Evolutionary conservation across 2,113 vertebrate genomes (phyloP).

Genomic region (Cathartes aura): DNA sequence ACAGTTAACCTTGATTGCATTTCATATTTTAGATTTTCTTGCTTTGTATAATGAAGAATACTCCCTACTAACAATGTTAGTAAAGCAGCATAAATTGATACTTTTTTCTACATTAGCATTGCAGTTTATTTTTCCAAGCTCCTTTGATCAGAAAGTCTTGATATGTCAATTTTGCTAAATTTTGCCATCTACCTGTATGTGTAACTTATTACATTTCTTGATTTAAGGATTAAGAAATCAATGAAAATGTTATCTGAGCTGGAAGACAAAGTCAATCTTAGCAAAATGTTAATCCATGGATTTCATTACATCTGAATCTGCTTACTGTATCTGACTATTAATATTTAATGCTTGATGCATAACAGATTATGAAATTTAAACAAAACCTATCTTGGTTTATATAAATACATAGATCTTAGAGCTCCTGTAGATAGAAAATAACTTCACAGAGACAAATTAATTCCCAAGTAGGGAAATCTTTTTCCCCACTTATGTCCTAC

Average conservation of each 20-base stretch:
- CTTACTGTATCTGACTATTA: slow-evolving; percentile 12
- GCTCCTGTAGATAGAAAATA: neutral
- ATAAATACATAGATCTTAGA: slow-evolving; percentile 17
- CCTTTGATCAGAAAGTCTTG: slow-evolving; percentile 10
- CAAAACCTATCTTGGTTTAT: neutral
- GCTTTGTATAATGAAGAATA: slow-evolving; percentile 19
- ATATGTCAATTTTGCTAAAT: slow-evolving; percentile 30
- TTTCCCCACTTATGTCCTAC: neutral
- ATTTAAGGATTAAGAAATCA: slow-evolving; percentile 54
- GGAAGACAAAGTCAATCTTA: slow-evolving; percentile 20
- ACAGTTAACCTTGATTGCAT: slow-evolving; percentile 28
- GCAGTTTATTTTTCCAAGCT: neutral
- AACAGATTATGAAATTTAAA: slow-evolving; percentile 18
- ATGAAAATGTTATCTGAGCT: slow-evolving; percentile 4
- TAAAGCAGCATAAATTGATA: slow-evolving; percentile 11
- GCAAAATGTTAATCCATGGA: neutral
- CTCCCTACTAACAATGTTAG: slow-evolving; percentile 7
- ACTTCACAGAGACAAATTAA: neutral
- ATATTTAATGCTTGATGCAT: slow-evolving; percentile 10
- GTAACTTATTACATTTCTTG: slow-evolving; percentile 43
- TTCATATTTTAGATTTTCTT: slow-evolving; percentile 37
- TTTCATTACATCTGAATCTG: slow-evolving; percentile 11
- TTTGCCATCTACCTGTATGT: neutral
- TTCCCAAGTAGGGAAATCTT: neutral
- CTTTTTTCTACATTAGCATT: slow-evolving; percentile 1